Evolutionary conservation across 2,797 vertebrate species (phyloP).

Genomic region (Champsocephalus gunnari): DNA sequence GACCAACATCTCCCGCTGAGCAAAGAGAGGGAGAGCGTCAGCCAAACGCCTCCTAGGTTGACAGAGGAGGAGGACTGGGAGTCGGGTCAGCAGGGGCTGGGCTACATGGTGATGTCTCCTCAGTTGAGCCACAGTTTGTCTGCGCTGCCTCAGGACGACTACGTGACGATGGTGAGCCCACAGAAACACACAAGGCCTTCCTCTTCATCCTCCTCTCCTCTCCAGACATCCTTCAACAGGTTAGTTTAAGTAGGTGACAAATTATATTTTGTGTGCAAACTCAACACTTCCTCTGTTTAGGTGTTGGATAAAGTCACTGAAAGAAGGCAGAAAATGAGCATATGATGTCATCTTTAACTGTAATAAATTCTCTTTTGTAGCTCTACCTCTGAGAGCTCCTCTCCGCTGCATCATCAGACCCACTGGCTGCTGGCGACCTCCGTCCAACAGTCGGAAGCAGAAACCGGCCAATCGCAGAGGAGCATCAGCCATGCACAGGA

Average conservation of each 20-base stretch:
- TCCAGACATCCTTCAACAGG: slow-evolving; percentile 61
- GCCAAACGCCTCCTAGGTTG: not conserved
- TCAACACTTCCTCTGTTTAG: not conserved
- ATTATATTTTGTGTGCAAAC: not conserved
- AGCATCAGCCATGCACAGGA: not conserved
- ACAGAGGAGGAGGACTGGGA: slow-evolving; percentile 17
- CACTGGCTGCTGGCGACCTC: not conserved
- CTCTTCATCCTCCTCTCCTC: slow-evolving; percentile 27
- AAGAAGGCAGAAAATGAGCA: not conserved
- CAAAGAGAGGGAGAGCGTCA: not conserved
- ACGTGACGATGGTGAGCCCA: slow-evolving; percentile 69
- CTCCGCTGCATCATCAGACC: slow-evolving; percentile 28
- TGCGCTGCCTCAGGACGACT: slow-evolving; percentile 61
- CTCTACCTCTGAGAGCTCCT: slow-evolving; percentile 36
- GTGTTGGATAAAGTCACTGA: not conserved
- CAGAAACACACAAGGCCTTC: slow-evolving; percentile 25
- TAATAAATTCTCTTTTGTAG: slow-evolving; percentile 19
- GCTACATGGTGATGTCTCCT: slow-evolving; percentile 82
- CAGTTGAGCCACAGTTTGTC: slow-evolving; percentile 35
- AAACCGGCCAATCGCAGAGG: slow-evolving; percentile 9
- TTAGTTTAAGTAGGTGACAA: slow-evolving; percentile 2
- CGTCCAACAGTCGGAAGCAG: slow-evolving; percentile 16
- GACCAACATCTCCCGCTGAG: slow-evolving; percentile 1
- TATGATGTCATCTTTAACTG: not conserved
- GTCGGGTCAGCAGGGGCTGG: slow-evolving; percentile 13